These are phyloP conservation scores for Plumapathes pennacea DNA, from an alignment of 92 coral and sea anemone species.

Conservation along the genomic window DNA sequence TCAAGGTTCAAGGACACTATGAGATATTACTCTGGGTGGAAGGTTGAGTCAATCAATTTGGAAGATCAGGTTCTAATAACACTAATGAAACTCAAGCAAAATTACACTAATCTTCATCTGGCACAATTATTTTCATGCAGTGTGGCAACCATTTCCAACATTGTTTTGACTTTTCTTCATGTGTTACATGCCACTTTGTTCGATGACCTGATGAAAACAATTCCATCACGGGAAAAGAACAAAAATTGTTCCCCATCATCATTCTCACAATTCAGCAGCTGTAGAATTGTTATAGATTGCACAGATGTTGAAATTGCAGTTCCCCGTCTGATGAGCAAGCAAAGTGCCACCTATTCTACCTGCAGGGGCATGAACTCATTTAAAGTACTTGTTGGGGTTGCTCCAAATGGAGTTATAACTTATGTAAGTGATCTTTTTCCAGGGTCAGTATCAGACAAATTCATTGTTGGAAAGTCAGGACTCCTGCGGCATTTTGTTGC, in stretches of 20 bases:
- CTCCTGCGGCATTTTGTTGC: constrained; percentile 24
- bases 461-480: constrained; percentile 52
- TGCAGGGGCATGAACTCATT: constrained; percentile 51
- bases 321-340: constrained; percentile 36
- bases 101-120: constrained; percentile 48
- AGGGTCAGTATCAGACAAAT: constrained; percentile 59
- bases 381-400: constrained; percentile 57
- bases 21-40: constrained; percentile 43
- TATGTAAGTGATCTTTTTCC: constrained; percentile 56
- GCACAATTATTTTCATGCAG: constrained; percentile 56
- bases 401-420: constrained; percentile 63
- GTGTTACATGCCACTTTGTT: constrained; percentile 21
- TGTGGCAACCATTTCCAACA: constrained; percentile 43
- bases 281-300: constrained; percentile 49
- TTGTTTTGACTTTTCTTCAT: constrained; percentile 34
- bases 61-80: constrained; percentile 42
- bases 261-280: constrained; percentile 40
- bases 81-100: constrained; percentile 35
- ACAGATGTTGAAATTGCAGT: constrained; percentile 52
- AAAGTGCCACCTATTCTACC: constrained; percentile 45
- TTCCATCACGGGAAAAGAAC: constrained; percentile 50
- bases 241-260: constrained; percentile 51
- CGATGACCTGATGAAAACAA: constrained; percentile 38
- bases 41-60: constrained; percentile 27
- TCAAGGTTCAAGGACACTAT: constrained; percentile 16